Evolutionary conservation across 2,113 vertebrate genomes (phyloP), one percentile per base, ranked within the genome.

Genomic region (Riparia riparia): DNA sequence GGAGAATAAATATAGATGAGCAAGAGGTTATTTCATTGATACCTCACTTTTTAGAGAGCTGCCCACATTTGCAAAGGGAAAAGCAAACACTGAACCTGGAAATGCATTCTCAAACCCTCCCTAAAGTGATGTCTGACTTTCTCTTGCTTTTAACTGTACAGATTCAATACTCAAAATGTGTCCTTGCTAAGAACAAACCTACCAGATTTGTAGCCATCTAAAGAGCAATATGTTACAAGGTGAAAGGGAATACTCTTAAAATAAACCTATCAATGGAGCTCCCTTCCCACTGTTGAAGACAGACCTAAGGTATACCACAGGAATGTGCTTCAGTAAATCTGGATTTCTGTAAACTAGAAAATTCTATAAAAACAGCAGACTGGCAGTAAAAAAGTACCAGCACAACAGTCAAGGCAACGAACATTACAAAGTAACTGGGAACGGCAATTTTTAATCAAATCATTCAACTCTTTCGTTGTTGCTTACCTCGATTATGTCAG

Each of bases 11-110:
- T 76, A 92, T 0, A 86, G 72, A 84, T 0, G 8, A 90, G 37
- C 42, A 84, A 93, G 93, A 86, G 88, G 86, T 94, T 95, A 90
- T 90, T 96, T 91, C 72, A 92, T n/a, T 80, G 70, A 94, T 56
- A 78, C 28, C 24, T 92, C 65, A 28, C 37, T 74, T 86, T 58
- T 34, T 42, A n/a, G 60, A 83, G n/a, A 92, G 20, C 26, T 63
- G 66, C 28, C 10, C 44, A 41, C 12, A 17, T 26, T 56, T 19
- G 61, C 3, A 93, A 65, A 6, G 14, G 37, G 28, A 87, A 79
- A 37, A 47, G 26, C 47, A 56, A 92, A 83, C 1, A 2, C 41
- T 45, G 58, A 64, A 56, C 37, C 51, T 68, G 49, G 74, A 88
- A 94, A 84, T 2, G 7, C 10, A 0, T 74, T 86, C 69, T 89